These are phyloP conservation scores for Dicaeum eximium DNA, from an alignment of 2,113 vertebrate species.

Conservation along the genomic window DNA sequence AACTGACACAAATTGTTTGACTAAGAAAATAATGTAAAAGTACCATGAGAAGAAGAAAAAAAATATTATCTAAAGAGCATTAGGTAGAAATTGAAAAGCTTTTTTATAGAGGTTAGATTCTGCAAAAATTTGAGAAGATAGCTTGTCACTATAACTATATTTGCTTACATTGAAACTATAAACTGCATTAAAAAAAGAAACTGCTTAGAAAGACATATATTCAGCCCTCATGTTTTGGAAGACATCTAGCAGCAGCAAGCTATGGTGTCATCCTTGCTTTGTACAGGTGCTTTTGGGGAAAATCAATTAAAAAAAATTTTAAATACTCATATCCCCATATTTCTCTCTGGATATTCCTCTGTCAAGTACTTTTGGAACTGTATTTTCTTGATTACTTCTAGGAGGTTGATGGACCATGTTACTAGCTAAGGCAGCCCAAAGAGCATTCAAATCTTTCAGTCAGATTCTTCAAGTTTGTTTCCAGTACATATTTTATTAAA, in stretches of 20 bases:
- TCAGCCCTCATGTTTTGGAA: neutral
- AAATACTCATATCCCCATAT: neutral
- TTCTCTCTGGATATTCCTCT: neutral
- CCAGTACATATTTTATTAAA: neutral
- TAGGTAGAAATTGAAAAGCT: neutral
- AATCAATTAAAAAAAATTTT: neutral
- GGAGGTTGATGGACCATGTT: neutral
- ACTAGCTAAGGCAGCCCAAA: neutral
- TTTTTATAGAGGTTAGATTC: neutral
- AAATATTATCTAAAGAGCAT: neutral
- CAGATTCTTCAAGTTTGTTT: neutral
- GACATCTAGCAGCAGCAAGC: neutral
- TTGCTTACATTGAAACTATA: neutral
- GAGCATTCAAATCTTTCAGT: neutral
- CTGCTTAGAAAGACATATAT: neutral
- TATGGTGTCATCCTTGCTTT: neutral
- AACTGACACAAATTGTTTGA: neutral
- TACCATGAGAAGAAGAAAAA: neutral
- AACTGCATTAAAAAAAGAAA: neutral
- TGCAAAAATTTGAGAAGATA: neutral
- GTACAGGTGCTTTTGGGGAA: neutral
- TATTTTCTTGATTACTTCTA: neutral
- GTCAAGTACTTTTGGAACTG: neutral
- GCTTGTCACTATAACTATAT: neutral
- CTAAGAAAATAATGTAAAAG: neutral